These are phyloP conservation scores for Drosophila suboccidentalis DNA, from an alignment of 2,888 invertebrate species.

Conservation along the genomic window DNA sequence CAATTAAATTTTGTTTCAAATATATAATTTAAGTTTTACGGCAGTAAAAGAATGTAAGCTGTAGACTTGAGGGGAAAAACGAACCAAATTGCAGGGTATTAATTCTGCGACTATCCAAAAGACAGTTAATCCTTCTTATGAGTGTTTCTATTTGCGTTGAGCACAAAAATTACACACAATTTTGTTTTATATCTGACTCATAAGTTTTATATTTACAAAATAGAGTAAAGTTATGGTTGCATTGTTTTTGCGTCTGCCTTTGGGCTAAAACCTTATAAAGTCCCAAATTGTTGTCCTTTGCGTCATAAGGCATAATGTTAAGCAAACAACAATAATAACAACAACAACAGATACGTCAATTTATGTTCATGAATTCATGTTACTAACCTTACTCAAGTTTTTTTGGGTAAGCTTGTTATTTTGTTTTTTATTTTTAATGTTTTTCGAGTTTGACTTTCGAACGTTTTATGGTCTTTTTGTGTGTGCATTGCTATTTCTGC, in stretches of 20 bases:
- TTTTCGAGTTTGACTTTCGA: slow-evolving; percentile 75
- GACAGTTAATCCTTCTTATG: not conserved
- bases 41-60: no score
- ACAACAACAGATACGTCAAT: slow-evolving; percentile 52
- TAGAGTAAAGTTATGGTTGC: not conserved
- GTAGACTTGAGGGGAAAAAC: not conserved
- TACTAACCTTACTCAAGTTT: slow-evolving; percentile 80
- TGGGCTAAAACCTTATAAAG: slow-evolving; percentile 26
- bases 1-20: no score
- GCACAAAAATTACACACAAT: slow-evolving; percentile 14
- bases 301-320: slow-evolving; percentile 73
- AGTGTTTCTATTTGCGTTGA: slow-evolving; percentile 10
- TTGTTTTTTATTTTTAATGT: slow-evolving; percentile 26
- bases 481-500: slow-evolving; percentile 36
- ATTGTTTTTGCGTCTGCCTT: slow-evolving; percentile 25
- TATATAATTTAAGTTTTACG: no score
- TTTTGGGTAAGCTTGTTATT: slow-evolving; percentile 47
- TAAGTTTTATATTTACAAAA: not conserved
- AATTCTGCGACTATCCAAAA: not conserved
- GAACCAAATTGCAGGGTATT: slow-evolving; percentile 1
- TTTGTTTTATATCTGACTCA: slow-evolving; percentile 15
- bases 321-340: slow-evolving; percentile 60
- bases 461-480: slow-evolving; percentile 68
- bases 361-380: slow-evolving; percentile 77
- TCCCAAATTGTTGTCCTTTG: slow-evolving; percentile 71